Percentiles rank a stretch among this genome's conserved stretches.
Evolutionary conservation across 2,113 vertebrate species (phyloP).

Genomic region (Apodemus sylvaticus): DNA sequence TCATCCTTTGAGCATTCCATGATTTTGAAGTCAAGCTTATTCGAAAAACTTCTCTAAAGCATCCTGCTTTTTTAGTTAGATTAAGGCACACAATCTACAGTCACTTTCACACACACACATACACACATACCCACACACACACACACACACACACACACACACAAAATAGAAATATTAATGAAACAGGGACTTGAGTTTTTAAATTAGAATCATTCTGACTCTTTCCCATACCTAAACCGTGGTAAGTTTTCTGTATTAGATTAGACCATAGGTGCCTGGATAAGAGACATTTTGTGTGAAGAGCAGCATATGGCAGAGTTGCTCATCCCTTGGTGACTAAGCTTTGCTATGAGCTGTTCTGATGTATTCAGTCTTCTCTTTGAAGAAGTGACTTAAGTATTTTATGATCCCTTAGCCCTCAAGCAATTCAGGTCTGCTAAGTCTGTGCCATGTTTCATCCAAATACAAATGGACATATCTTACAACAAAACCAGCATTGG

Average conservation of each 20-base stretch:
- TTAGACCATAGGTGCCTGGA: not conserved
- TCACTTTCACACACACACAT: not conserved
- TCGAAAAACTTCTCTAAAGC: not conserved
- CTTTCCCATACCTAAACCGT: not conserved
- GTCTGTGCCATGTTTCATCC: not conserved
- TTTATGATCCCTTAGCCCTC: not conserved
- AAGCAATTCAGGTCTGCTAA: not conserved
- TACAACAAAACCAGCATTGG: not conserved
- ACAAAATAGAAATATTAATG: not conserved
- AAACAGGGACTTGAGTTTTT: not conserved
- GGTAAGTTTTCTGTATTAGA: not conserved
- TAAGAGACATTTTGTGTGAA: not conserved
- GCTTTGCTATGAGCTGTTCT: not conserved
- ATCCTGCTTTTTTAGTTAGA: not conserved
- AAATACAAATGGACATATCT: not conserved
- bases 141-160: not conserved
- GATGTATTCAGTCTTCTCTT: not conserved
- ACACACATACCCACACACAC: not conserved
- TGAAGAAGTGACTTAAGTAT: not conserved
- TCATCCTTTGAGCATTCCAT: not conserved
- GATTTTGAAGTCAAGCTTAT: not conserved
- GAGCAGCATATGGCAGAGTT: not conserved
- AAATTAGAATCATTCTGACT: constrained; percentile 4
- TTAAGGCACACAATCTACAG: not conserved
- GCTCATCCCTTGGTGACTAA: constrained; percentile 37